Evolutionary conservation across 2,888 invertebrate genomes (phyloP).

Genomic region (Cheilosia grossa): DNA sequence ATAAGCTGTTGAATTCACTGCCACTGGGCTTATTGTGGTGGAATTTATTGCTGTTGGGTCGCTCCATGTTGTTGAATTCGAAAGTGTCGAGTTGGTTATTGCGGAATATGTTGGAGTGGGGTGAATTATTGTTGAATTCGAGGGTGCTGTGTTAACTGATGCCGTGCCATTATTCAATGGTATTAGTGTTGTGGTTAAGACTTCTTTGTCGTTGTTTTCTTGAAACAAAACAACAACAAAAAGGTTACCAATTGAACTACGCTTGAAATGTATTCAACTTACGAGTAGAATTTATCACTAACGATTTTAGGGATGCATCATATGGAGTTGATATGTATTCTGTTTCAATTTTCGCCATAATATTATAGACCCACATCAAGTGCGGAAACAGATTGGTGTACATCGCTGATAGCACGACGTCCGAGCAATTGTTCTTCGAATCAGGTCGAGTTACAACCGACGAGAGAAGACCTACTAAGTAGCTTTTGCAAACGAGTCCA

Average conservation of each 20-base stretch:
- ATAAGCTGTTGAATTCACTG: neutral
- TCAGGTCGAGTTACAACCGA: constrained; percentile 62
- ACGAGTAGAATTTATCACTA: constrained; percentile 33
- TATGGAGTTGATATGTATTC: constrained; percentile 65
- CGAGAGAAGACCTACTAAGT: constrained; percentile 75
- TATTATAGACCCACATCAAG: constrained; percentile 76
- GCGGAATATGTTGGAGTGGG: neutral
- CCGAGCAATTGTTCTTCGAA: constrained; percentile 66
- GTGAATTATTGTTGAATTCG: constrained; percentile 4
- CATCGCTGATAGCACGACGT: constrained; percentile 68
- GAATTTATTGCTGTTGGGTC: neutral
- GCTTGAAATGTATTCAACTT: neutral
- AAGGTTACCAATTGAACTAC: neutral
- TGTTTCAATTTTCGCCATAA: constrained; percentile 71
- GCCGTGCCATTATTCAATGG: neutral
- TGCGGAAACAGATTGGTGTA: constrained; percentile 75
- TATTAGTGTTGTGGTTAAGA: neutral
- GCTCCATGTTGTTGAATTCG: constrained; percentile 6
- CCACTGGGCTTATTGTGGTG: neutral
- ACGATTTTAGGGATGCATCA: constrained; percentile 40
- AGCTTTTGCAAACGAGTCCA: constrained; percentile 75
- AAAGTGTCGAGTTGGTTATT: constrained; percentile 9
- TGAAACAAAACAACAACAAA: neutral
- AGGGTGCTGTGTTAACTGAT: neutral
- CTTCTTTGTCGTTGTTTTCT: constrained; percentile 7